phyloP scores from a whole-genome alignment of 2,113 vertebrate genomes.

The Apeltes quadracus region DNA sequence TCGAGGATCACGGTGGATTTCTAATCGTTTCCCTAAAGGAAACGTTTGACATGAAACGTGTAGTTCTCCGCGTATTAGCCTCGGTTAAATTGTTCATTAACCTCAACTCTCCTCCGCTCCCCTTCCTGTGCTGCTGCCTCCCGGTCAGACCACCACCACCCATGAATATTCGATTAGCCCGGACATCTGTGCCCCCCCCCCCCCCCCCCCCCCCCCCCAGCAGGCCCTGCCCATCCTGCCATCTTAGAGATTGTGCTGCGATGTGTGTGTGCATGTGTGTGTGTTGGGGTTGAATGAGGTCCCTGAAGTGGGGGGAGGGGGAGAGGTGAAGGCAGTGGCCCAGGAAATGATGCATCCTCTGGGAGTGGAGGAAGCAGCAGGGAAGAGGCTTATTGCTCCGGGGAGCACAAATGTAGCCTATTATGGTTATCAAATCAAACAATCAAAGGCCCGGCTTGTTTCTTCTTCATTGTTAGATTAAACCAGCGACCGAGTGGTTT shows the following conservation, averaged over 20 bases:
- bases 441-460: constrained; percentile 30
- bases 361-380: constrained; percentile 63
- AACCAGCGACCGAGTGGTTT: constrained; percentile 27
- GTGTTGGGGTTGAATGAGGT: constrained; percentile 53
- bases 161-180: constrained; percentile 62
- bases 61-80: not conserved
- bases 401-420: constrained; percentile 64
- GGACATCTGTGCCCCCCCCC: constrained; percentile 76
- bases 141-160: constrained; percentile 55
- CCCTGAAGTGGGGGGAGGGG: constrained; percentile 45
- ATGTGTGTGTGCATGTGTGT: constrained; percentile 16
- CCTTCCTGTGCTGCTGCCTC: constrained; percentile 31
- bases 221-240: constrained; percentile 49
- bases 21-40: not conserved
- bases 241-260: constrained; percentile 21
- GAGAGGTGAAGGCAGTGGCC: constrained; percentile 55
- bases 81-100: not conserved
- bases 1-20: not conserved
- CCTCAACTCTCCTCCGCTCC: not conserved
- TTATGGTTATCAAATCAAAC: constrained; percentile 70
- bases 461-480: constrained; percentile 45
- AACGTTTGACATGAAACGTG: not conserved
- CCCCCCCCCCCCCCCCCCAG: too few relatives aligned
- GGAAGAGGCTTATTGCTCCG: constrained; percentile 61
- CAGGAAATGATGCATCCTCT: constrained; percentile 72